Percentiles rank a stretch among this genome's conserved stretches.
phyloP scores from a whole-genome alignment of 2,113 vertebrate species.

The Candoia aspera region DNA sequence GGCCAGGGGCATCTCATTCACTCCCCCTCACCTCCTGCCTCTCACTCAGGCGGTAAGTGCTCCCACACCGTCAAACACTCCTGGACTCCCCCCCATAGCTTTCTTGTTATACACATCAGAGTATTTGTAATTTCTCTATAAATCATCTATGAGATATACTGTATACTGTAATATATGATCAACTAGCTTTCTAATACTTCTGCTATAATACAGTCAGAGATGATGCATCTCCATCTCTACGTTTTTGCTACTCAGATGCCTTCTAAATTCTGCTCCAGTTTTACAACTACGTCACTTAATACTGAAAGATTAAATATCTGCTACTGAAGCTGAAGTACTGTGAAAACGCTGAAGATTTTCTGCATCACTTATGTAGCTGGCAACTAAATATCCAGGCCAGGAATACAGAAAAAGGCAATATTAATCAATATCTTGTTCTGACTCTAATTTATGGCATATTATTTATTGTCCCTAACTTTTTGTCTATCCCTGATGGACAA shows the following conservation, averaged over 20 bases:
- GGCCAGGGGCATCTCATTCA: too few species aligned
- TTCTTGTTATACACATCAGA: too few species aligned
- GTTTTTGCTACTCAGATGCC: conserved; percentile 38
- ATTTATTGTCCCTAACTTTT: not conserved
- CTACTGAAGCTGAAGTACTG: not conserved
- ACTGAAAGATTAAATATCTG: not conserved
- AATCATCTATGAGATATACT: conserved; percentile 19
- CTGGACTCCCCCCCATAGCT: too few species aligned
- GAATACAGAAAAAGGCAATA: conserved; percentile 3
- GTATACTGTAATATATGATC: conserved; percentile 34
- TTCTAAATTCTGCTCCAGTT: conserved; percentile 16
- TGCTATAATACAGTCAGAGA: not conserved
- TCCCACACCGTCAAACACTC: too few species aligned
- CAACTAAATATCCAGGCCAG: not conserved
- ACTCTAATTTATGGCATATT: not conserved
- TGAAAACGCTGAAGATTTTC: not conserved
- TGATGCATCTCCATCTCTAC: conserved; percentile 56
- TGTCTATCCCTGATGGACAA: not conserved
- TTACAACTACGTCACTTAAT: not conserved
- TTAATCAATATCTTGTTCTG: not conserved
- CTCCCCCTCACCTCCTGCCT: too few species aligned
- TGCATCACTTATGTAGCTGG: not conserved
- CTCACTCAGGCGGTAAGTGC: too few species aligned
- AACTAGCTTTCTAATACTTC: conserved; percentile 11
- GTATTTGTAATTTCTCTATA: too few species aligned